phyloP scores from a whole-genome alignment of 1,140 invertebrate genomes.

The Scaptomyza pallida region DNA sequence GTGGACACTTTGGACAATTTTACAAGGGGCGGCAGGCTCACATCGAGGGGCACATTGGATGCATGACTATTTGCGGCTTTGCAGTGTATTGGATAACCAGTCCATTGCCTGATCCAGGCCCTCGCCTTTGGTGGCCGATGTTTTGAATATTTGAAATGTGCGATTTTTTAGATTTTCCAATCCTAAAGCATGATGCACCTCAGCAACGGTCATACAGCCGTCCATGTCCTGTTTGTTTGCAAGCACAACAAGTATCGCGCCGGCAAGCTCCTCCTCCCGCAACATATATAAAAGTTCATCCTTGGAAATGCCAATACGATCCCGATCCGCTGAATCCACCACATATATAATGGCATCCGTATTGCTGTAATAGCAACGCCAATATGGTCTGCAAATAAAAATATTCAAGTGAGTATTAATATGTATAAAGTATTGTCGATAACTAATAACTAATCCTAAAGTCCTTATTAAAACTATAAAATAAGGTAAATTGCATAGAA shows the following conservation, averaged over 20 bases:
- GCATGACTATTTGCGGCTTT: conserved; percentile 91
- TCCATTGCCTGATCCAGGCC: conserved; percentile 99
- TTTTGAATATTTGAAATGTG: conserved; percentile 99
- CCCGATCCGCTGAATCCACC: conserved; percentile 98
- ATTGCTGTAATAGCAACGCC: conserved; percentile 99
- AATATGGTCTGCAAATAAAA: conserved; percentile 91
- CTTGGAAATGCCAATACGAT: conserved; percentile 99
- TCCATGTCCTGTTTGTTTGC: conserved; percentile 99
- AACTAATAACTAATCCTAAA: no score
- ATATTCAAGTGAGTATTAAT: conserved; percentile 1
- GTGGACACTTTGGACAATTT: conserved; percentile 70
- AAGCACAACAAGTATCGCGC: conserved; percentile 96
- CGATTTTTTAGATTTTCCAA: conserved; percentile 97
- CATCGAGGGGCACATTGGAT: conserved; percentile 16
- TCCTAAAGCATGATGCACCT: conserved; percentile 98
- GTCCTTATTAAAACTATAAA: no score
- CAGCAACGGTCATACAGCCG: conserved; percentile 97
- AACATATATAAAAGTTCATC: conserved; percentile 98
- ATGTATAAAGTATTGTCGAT: no score
- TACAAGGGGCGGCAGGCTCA: conserved; percentile 59
- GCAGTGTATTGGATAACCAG: conserved; percentile 96
- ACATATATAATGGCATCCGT: conserved; percentile 99
- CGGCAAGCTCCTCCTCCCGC: conserved; percentile 98
- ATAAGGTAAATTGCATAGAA: no score
- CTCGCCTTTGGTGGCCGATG: conserved; percentile 99